Evolutionary conservation across 2,797 vertebrate species (phyloP), one percentile per base, ranked within the genome.

Genomic region (Falco cherrug): DNA sequence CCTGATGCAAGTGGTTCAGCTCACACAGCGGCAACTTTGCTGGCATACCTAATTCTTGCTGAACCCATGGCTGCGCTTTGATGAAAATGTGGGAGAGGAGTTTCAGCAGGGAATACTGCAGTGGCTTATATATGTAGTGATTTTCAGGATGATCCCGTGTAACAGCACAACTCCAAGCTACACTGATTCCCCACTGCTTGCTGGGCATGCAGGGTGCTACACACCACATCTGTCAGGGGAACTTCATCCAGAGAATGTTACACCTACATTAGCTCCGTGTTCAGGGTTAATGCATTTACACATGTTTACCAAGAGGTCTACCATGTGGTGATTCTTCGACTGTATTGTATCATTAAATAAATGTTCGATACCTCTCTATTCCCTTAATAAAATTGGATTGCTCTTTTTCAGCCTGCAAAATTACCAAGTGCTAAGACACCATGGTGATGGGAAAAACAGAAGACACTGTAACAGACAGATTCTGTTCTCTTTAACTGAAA

Each of bases 401-500:
- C 50, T 95, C 69, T 93, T 94, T 95, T 93, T 75, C 78, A 88
- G 95, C 16, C 84, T 94, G 53, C 50, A 89, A 80, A 95, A 85
- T 77, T 71, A 93, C 53, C 21, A 76, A 54, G 54, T 54, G 33
- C 65, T 84, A 90, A 63, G 65, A 88, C 75, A 71, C 76, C 84
- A 88, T 48, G 76, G 89, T 87, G 82, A 95, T 88, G 69, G 50
- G 47, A 50, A 95, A 95, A 96, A 50, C 82, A 85, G 45, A 92
- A 87, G 80, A 78, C 84, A 85, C 3, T 3, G 20, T 87, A 94
- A 71, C 69, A 91, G 75, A 74, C 39, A 59, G 68, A 96, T 65
- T 85, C 26, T 87, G 41, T 68, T 91, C 84, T 88, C 59, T 90
- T 68, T 45, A 96, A 96, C 84, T 84, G 94, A 95, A 96, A 97